A percentile compares a stretch with the other conserved stretches of the same genome.
Conservation (phyloP, 1,140 invertebrate species). For the Aphidius ervi region DNA sequence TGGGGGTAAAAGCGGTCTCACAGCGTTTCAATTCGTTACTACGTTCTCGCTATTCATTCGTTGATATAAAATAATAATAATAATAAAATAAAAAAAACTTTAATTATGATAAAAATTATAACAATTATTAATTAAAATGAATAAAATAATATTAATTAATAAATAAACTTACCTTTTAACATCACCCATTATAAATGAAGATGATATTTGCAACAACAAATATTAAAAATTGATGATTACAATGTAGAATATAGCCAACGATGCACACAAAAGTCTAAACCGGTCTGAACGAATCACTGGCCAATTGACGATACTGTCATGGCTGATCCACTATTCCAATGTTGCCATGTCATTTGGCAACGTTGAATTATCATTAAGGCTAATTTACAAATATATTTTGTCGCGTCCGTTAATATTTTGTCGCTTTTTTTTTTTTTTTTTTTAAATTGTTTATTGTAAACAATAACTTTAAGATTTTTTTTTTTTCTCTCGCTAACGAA, state of each 20-base stretch:
- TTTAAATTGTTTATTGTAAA: not conserved
- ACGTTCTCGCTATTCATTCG: constrained; percentile 17
- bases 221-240: no score
- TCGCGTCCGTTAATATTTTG: not conserved
- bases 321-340: no score
- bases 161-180: constrained; percentile 40
- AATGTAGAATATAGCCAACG: no score
- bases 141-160: not conserved
- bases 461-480: not conserved
- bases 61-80: constrained; percentile 14
- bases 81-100: not conserved
- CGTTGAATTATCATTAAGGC: no score
- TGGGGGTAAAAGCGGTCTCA: constrained; percentile 25
- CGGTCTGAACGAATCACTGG: no score
- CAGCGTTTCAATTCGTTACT: constrained; percentile 19
- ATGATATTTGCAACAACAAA: no score
- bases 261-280: no score
- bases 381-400: no score
- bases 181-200: constrained; percentile 38
- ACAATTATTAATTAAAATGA: not conserved
- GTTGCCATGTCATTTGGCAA: no score
- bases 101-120: constrained; percentile 13
- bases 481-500: not conserved
- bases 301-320: no score
- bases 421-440: not conserved